phyloP scores from a whole-genome alignment of 1,140 invertebrate species.

The Aphis gossypii region DNA sequence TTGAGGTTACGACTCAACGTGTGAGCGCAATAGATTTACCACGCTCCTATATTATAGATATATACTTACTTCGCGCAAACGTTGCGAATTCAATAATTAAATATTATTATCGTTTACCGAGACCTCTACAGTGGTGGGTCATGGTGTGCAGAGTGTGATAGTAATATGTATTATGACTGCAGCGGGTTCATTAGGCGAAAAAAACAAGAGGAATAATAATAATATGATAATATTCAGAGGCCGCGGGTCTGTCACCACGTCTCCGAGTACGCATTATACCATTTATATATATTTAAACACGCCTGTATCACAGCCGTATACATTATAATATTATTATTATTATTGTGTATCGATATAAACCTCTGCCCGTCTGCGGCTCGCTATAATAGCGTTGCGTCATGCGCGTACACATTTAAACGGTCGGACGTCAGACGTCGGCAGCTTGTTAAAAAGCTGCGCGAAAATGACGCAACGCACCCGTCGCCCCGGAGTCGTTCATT shows the following conservation, averaged over 20 bases:
- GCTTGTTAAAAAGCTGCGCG: not conserved
- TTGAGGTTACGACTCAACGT: no score
- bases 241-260: not conserved
- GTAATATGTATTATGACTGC: not conserved
- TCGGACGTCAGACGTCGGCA: not conserved
- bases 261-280: not conserved
- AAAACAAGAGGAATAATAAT: constrained; percentile 7
- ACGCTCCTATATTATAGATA: no score
- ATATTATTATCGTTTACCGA: not conserved
- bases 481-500: not conserved
- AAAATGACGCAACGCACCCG: not conserved
- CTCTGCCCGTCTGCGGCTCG: not conserved
- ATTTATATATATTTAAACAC: not conserved
- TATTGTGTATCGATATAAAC: not conserved
- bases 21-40: no score
- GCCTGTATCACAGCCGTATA: not conserved
- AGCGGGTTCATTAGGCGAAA: not conserved
- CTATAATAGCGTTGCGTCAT: not conserved
- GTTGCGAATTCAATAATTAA: no score
- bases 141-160: not conserved
- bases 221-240: not conserved
- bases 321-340: not conserved
- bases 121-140: not conserved
- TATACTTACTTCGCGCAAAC: no score
- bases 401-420: not conserved